A percentile compares a stretch with the other conserved stretches of the same genome.
These are phyloP conservation scores for Drosophila buzzatii DNA, from an alignment of 2,888 invertebrate genomes.

Conservation along the genomic window DNA sequence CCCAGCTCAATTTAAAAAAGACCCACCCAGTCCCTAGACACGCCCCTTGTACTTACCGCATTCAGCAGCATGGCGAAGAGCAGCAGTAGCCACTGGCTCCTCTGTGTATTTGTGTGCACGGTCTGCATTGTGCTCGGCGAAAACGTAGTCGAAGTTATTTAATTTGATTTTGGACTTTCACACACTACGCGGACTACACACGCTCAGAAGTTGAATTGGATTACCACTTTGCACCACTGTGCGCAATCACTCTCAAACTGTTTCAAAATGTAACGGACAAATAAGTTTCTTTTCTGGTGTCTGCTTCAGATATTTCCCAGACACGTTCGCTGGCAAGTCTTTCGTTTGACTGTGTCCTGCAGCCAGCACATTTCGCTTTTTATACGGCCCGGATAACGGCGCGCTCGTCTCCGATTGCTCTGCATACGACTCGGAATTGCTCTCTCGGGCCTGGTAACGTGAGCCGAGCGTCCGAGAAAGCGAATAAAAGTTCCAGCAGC, in stretches of 20 bases:
- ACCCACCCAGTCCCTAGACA: neutral
- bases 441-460: constrained; percentile 60
- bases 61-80: constrained; percentile 79
- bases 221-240: constrained; percentile 37
- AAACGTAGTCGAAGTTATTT: constrained; percentile 25
- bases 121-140: constrained; percentile 53
- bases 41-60: constrained; percentile 76
- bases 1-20: neutral
- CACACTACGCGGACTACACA: constrained; percentile 12
- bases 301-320: constrained; percentile 10
- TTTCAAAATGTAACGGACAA: constrained; percentile 38
- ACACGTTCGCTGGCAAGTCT: constrained; percentile 61
- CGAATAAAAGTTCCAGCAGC: constrained; percentile 56
- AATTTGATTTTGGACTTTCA: constrained; percentile 28
- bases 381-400: constrained; percentile 70
- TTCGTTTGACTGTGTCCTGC: constrained; percentile 70
- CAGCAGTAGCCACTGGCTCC: constrained; percentile 71
- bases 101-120: constrained; percentile 67
- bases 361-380: constrained; percentile 61
- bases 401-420: constrained; percentile 21
- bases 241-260: constrained; percentile 49
- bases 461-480: constrained; percentile 10
- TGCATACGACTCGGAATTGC: constrained; percentile 29
- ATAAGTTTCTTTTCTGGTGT: constrained; percentile 1
- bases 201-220: constrained; percentile 36